phyloP scores from a whole-genome alignment of 1,140 invertebrate species.

The Globodera ellingtonae region DNA sequence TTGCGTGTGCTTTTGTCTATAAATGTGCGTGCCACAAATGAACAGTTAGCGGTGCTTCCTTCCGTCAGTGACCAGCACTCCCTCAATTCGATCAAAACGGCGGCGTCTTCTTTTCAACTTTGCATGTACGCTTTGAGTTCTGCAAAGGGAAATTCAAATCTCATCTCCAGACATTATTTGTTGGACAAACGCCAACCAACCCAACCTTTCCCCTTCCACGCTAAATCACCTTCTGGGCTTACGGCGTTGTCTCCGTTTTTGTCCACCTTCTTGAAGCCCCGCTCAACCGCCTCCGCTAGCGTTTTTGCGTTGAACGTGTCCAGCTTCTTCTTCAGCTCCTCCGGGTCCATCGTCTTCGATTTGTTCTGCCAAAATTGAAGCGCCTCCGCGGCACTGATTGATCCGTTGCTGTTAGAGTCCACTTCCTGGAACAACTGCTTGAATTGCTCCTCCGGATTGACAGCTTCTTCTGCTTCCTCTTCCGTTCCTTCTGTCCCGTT shows the following conservation, averaged over 20 bases:
- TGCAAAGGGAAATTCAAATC: not conserved
- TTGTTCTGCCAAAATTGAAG: constrained; percentile 5
- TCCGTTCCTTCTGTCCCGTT: not conserved
- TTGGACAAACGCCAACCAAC: too few relatives aligned
- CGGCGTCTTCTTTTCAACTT: not conserved
- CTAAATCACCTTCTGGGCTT: not conserved
- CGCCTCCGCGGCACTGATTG: constrained; percentile 2
- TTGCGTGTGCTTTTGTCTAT: too few relatives aligned
- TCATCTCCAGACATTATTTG: too few relatives aligned
- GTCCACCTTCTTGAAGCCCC: constrained; percentile 25
- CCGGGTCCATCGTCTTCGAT: constrained; percentile 15
- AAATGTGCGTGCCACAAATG: too few relatives aligned
- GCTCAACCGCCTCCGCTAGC: constrained; percentile 15
- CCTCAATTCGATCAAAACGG: not conserved
- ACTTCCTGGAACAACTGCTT: constrained; percentile 10
- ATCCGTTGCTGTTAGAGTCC: not conserved
- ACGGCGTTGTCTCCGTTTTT: constrained; percentile 7
- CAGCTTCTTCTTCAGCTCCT: constrained; percentile 15
- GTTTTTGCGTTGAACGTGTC: constrained; percentile 18
- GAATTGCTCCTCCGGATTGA: constrained; percentile 9
- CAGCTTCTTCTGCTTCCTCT: not conserved
- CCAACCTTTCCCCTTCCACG: too few relatives aligned
- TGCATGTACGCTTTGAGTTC: constrained; percentile 23
- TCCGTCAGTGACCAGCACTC: too few relatives aligned
- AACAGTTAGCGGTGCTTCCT: too few relatives aligned